Conservation (phyloP, 2,888 invertebrate species). For the Entomobrya multifasciata region DNA sequence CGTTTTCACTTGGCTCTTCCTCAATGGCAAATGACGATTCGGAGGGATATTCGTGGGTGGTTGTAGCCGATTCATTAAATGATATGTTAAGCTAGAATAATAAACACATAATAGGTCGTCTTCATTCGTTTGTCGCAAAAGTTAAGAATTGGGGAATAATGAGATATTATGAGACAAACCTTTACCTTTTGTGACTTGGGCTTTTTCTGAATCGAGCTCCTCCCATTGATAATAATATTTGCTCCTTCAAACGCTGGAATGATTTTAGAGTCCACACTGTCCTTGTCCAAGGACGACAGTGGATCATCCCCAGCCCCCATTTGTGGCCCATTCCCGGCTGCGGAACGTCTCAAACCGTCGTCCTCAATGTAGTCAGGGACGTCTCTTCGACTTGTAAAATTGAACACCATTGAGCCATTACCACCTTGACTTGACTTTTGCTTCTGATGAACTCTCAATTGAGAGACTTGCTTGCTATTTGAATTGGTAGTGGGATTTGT, state of each 20-base stretch:
- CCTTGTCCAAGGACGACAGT: slow-evolving; percentile 64
- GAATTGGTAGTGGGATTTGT: slow-evolving; percentile 17
- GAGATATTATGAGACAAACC: slow-evolving; percentile 81
- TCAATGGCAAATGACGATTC: slow-evolving; percentile 90
- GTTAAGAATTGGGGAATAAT: not conserved
- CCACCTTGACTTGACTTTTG: slow-evolving; percentile 78
- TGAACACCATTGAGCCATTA: slow-evolving; percentile 87
- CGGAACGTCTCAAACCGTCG: slow-evolving; percentile 66
- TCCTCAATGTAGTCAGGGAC: slow-evolving; percentile 93
- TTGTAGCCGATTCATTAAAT: slow-evolving; percentile 93
- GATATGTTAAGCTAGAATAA: slow-evolving; percentile 90
- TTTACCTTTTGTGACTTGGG: slow-evolving; percentile 86
- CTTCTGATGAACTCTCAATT: slow-evolving; percentile 77
- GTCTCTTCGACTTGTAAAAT: slow-evolving; percentile 90
- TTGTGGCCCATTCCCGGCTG: not conserved
- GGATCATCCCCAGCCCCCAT: not conserved
- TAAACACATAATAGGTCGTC: slow-evolving; percentile 44
- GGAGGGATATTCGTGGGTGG: slow-evolving; percentile 96
- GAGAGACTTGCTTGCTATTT: slow-evolving; percentile 57
- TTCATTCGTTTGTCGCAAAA: no score
- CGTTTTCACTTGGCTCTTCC: slow-evolving; percentile 81
- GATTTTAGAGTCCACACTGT: slow-evolving; percentile 82
- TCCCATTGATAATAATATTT: slow-evolving; percentile 94
- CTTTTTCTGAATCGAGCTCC: slow-evolving; percentile 88
- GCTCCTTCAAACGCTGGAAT: slow-evolving; percentile 88